Evolutionary conservation across 2,888 invertebrate species (phyloP).

Genomic region (Ferrisia virgata): DNA sequence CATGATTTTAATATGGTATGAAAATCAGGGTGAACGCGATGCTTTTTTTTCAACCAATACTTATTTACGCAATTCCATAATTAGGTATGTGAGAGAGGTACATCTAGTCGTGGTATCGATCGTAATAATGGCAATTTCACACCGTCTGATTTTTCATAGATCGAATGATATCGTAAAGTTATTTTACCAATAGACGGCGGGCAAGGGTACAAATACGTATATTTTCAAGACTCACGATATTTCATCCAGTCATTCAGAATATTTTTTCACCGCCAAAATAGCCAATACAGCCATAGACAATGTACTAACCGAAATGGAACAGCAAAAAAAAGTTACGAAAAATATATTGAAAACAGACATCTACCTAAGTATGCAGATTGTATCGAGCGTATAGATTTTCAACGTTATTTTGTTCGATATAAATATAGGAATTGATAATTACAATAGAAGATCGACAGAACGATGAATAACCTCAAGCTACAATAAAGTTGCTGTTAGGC

Average conservation of each 20-base stretch:
- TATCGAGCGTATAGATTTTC: not conserved
- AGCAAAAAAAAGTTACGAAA: not conserved
- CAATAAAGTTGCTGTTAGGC: not conserved
- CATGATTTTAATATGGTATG: too few species aligned
- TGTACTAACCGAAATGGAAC: not conserved
- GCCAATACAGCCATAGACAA: not conserved
- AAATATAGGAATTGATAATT: not conserved
- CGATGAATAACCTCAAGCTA: not conserved
- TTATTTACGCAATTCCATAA: not conserved
- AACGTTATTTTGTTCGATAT: not conserved
- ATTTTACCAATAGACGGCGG: not conserved
- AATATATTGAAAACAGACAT: not conserved
- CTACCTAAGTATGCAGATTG: too few species aligned
- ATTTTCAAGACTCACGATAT: not conserved
- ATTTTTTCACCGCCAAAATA: not conserved
- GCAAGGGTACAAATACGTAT: too few species aligned
- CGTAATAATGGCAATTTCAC: slow-evolving; percentile 1
- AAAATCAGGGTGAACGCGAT: too few species aligned
- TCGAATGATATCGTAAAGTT: not conserved
- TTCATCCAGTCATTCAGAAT: not conserved
- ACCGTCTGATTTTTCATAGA: not conserved
- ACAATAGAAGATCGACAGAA: not conserved
- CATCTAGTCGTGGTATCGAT: not conserved
- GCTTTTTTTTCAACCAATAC: not conserved
- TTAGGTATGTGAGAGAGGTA: not conserved